Evolutionary conservation across 2,797 vertebrate species (phyloP), one percentile per base, ranked within the genome.

Genomic region (Moxostoma hubbsi): DNA sequence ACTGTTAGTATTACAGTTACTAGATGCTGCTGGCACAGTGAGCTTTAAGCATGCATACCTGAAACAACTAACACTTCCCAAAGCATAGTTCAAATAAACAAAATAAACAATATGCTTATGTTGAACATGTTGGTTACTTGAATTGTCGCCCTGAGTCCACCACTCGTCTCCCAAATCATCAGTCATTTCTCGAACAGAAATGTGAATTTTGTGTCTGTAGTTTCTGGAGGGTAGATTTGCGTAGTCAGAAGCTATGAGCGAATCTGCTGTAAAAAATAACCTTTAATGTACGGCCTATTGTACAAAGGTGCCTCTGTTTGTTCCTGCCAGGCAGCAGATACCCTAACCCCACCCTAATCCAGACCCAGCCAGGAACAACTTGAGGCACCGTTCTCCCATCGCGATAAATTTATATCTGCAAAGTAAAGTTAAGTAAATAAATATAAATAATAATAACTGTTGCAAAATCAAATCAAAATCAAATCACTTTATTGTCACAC

Each of bases 131-230:
- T 58, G 58, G 0, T 65, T 82, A 86, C 85, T 83, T 36, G 51
- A 73, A 79, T 82, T 59, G 15, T 76, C 74, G 6, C 9, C 72
- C 7, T 74, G 75, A 11, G 13, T 36, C 85, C 85, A 86, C 85
- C 85, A 86, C 67, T 86, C 85, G 71, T 86, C 83, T 82, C 80
- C 85, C 54, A 86, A 77, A 43, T 83, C 85, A 59, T 86, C 85
- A 75, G 80, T 83, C 85, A 86, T 86, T 18, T 65, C 70, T 82
- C 13, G 49, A 51, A 24, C 36, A 36, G 36, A 4, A 36, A 36
- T 36, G 7, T 45, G 66, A 69, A 1, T 2, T 5, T 0, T 0
- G 0, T 5, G 12, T 13, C 67, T 57, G 2, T 1, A 15, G 47
- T 77, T 83, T 81, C 18, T n/a, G 15, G 16, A 2, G 16, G 24